phyloP scores from a whole-genome alignment of 2,797 vertebrate species.

The Notoglanidium macrostoma region DNA sequence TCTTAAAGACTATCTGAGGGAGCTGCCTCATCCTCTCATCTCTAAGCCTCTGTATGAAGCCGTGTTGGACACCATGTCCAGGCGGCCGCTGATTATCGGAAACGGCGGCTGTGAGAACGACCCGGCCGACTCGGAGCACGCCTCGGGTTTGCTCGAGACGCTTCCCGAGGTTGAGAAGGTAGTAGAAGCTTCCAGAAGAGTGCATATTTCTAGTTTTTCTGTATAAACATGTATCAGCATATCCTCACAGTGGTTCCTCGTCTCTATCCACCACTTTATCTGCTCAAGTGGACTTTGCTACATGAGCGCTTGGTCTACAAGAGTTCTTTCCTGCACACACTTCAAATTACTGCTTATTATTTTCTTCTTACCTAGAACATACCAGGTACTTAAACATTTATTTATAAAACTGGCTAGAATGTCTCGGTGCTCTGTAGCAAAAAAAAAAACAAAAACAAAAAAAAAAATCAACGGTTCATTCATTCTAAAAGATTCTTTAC shows the following conservation, averaged over 20 bases:
- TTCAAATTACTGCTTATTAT: too few species aligned
- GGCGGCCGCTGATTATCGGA: constrained; percentile 86
- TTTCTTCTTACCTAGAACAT: too few species aligned
- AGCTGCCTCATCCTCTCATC: constrained; percentile 93
- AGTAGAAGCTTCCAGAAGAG: neutral
- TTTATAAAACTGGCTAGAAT: too few species aligned
- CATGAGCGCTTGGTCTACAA: neutral
- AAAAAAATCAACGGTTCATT: neutral
- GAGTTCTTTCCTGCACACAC: neutral
- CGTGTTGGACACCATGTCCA: constrained; percentile 87
- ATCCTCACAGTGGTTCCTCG: neutral
- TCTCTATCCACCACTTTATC: neutral
- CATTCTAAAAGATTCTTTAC: neutral
- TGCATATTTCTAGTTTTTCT: neutral
- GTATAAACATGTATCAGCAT: neutral
- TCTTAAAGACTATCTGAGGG: constrained; percentile 95
- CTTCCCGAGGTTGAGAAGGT: constrained; percentile 93
- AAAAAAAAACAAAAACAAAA: neutral
- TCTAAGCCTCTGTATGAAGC: constrained; percentile 91
- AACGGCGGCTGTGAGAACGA: constrained; percentile 86
- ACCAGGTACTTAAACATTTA: too few species aligned
- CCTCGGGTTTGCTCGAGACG: constrained; percentile 83
- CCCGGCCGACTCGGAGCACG: constrained; percentile 78
- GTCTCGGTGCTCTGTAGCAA: neutral
- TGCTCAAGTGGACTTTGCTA: neutral